Evolutionary conservation across 2,888 invertebrate species (phyloP).

Genomic region (Ptilodon capucinus): DNA sequence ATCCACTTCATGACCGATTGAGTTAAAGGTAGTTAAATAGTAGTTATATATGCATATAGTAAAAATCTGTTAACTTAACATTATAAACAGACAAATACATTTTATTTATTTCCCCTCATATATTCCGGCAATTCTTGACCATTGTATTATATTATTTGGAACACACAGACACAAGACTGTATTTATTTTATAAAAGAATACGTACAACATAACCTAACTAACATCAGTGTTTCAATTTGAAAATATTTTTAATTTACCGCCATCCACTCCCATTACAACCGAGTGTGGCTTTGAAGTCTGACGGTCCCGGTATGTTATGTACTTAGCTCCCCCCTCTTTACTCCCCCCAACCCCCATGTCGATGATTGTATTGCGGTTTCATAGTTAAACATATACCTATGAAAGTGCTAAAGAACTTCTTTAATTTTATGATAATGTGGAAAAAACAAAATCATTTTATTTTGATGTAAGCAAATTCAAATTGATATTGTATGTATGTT

Average conservation of each 20-base stretch:
- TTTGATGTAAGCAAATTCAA: no score
- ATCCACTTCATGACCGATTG: no score
- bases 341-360: neutral
- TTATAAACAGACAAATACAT: no score
- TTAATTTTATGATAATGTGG: neutral
- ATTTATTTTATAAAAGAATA: no score
- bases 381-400: neutral
- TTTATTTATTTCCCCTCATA: no score
- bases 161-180: no score
- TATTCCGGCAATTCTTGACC: no score
- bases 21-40: no score
- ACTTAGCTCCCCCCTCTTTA: neutral
- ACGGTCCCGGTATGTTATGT: constrained; percentile 13
- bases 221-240: constrained; percentile 46
- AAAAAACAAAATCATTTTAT: neutral
- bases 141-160: no score
- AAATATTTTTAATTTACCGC: constrained; percentile 67
- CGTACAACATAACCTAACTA: constrained; percentile 11
- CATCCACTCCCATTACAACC: constrained; percentile 51
- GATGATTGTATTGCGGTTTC: constrained; percentile 25
- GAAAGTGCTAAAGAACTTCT: neutral
- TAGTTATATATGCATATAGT: no score
- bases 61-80: no score
- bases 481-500: no score
- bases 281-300: constrained; percentile 56